Evolutionary conservation across 2,797 vertebrate genomes (phyloP).

Genomic region (Propithecus perrieri): DNA sequence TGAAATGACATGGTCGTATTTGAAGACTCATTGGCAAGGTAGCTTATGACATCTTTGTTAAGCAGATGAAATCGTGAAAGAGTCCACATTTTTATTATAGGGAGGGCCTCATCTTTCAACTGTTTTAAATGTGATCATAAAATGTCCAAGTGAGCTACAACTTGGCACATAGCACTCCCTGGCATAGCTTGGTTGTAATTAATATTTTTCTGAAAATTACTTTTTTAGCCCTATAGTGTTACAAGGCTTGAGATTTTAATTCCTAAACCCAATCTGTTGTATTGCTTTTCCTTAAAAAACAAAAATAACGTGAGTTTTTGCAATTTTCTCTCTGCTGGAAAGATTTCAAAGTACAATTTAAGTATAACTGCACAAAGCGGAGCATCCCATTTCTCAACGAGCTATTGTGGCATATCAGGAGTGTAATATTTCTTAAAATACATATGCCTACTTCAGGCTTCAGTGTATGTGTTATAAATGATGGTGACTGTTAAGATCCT

Average conservation of each 20-base stretch:
- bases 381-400: not conserved
- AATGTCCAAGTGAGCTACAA: not conserved
- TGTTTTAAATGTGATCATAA: not conserved
- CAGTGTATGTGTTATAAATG: not conserved
- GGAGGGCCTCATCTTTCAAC: not conserved
- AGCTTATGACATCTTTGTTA: not conserved
- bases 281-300: not conserved
- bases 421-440: not conserved
- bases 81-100: not conserved
- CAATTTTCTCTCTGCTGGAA: constrained; percentile 6
- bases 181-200: not conserved
- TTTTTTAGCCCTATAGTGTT: not conserved
- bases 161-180: not conserved
- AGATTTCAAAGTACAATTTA: constrained; percentile 50
- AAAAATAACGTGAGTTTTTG: not conserved
- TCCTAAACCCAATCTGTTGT: not conserved
- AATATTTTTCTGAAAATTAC: constrained; percentile 8
- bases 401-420: not conserved
- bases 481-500: not conserved
- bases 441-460: not conserved
- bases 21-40: not conserved
- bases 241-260: not conserved
- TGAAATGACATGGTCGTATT: not conserved
- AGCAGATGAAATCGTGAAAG: not conserved
- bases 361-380: not conserved